These are phyloP conservation scores for Apis mellifera DNA, from an alignment of 1,140 invertebrate genomes.

Conservation along the genomic window DNA sequence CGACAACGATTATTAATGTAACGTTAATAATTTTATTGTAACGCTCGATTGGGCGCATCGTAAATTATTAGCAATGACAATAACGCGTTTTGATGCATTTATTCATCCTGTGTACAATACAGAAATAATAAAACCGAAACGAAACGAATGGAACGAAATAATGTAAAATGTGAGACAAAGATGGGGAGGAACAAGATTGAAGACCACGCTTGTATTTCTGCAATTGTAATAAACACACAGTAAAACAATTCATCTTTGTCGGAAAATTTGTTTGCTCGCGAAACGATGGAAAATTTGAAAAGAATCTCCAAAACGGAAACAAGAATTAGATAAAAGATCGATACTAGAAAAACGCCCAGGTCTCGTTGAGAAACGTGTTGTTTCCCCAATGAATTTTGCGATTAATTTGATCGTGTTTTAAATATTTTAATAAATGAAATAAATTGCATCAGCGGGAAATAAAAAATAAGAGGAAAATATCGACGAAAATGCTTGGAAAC, in stretches of 20 bases:
- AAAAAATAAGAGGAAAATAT: not conserved
- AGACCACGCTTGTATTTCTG: conserved; percentile 5
- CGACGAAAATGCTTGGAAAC: too few relatives aligned
- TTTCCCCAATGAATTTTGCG: conserved; percentile 1
- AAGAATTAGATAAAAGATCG: not conserved
- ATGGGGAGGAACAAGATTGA: not conserved
- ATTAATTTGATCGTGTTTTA: not conserved
- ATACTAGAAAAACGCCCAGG: not conserved
- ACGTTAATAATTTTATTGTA: conserved; percentile 8
- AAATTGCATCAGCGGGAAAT: too few relatives aligned
- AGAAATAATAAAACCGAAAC: conserved; percentile 12
- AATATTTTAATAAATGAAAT: too few relatives aligned
- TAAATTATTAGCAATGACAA: conserved; percentile 6
- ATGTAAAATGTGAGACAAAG: not conserved
- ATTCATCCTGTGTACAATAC: not conserved
- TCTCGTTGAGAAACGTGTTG: not conserved
- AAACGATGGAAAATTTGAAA: not conserved
- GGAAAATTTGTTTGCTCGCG: not conserved
- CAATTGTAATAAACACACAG: conserved; percentile 27
- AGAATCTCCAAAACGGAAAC: not conserved
- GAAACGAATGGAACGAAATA: not conserved
- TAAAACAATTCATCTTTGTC: conserved; percentile 7
- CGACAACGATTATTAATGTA: conserved; percentile 15
- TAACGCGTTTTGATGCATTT: not conserved
- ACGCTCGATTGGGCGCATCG: not conserved